These are phyloP conservation scores for Rhamphomyia laevipes DNA, from an alignment of 2,888 invertebrate species.

Conservation along the genomic window DNA sequence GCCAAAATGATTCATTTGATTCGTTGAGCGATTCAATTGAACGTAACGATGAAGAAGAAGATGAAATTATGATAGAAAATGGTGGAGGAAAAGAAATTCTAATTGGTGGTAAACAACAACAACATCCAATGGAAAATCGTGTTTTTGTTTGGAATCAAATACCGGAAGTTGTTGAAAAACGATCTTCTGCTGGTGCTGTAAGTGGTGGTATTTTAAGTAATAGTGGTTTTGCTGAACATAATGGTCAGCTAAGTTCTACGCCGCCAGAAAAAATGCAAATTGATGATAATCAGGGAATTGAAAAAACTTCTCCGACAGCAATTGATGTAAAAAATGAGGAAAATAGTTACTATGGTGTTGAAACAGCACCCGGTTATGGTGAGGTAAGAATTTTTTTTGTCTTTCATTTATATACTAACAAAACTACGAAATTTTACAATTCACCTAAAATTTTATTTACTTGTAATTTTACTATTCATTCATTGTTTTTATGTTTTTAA, in stretches of 20 bases:
- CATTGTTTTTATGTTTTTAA: too few relatives aligned
- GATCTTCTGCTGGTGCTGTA: slow-evolving; percentile 4
- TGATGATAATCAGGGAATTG: slow-evolving; percentile 6
- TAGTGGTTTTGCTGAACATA: slow-evolving; percentile 3
- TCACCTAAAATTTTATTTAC: too few relatives aligned
- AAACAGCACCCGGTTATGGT: slow-evolving; percentile 41
- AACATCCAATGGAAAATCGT: slow-evolving; percentile 68
- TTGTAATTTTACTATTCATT: too few relatives aligned
- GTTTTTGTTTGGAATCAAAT: slow-evolving; percentile 74
- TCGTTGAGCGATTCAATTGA: slow-evolving; percentile 30
- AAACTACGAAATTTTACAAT: too few relatives aligned
- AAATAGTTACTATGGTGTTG: slow-evolving; percentile 39
- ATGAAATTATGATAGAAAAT: slow-evolving; percentile 27
- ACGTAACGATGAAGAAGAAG: slow-evolving; percentile 34
- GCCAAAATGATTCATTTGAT: slow-evolving; percentile 34
- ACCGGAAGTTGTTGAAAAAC: slow-evolving; percentile 23
- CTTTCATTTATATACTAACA: too few relatives aligned
- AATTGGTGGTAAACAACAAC: slow-evolving; percentile 30
- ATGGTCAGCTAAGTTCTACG: background rate
- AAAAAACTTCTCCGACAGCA: slow-evolving; percentile 7
- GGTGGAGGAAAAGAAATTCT: slow-evolving; percentile 20
- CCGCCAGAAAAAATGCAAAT: slow-evolving; percentile 10
- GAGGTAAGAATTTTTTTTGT: slow-evolving; percentile 25
- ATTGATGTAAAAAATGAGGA: slow-evolving; percentile 29
- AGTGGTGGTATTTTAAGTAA: slow-evolving; percentile 17